Conservation (phyloP, 1,140 invertebrate genomes). For the Homalodisca vitripennis region DNA sequence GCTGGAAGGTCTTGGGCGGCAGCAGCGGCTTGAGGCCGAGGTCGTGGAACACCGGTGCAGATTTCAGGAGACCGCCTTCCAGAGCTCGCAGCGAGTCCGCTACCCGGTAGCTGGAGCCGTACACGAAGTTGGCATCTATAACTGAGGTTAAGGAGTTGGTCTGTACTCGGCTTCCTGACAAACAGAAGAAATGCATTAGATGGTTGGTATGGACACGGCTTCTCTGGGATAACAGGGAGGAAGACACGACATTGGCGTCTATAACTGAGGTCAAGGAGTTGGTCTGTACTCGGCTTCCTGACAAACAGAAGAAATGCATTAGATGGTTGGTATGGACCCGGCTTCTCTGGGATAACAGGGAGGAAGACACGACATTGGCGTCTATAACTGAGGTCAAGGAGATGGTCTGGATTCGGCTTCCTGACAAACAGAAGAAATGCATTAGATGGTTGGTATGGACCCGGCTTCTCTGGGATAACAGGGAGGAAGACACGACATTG, state of each 20-base stretch:
- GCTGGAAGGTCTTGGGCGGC: constrained; percentile 52
- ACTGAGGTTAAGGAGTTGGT: constrained; percentile 53
- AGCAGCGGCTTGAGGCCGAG: constrained; percentile 54
- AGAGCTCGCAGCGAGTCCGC: constrained; percentile 51
- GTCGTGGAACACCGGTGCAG: constrained; percentile 48
- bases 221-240: too few species aligned
- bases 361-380: too few species aligned
- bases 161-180: constrained; percentile 51
- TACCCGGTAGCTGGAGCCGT: constrained; percentile 51
- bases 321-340: too few species aligned
- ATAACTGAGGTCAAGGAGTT: constrained; percentile 53
- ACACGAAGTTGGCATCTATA: constrained; percentile 56
- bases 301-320: too few species aligned
- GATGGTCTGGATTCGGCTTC: too few species aligned
- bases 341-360: too few species aligned
- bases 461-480: too few species aligned
- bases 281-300: constrained; percentile 52
- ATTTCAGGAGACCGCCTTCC: constrained; percentile 51
- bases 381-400: too few species aligned
- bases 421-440: too few species aligned
- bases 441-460: too few species aligned
- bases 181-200: too few species aligned
- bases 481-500: constrained; percentile 56
- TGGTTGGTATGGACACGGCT: too few species aligned
- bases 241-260: constrained; percentile 55